Evolutionary conservation across 2,797 vertebrate genomes (phyloP).

Genomic region (Agapornis canus): DNA sequence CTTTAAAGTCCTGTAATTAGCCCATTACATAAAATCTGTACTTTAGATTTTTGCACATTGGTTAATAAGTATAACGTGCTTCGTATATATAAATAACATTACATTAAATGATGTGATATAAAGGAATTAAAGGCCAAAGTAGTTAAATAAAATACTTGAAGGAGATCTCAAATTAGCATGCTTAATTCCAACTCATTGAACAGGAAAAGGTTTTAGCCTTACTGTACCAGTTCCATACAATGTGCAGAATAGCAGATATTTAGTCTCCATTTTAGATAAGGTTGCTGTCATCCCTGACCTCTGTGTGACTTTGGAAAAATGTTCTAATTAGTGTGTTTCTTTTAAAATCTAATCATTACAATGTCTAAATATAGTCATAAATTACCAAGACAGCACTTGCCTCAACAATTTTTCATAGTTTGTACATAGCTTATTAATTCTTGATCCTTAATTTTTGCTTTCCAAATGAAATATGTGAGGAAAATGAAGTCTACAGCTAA

Average conservation of each 20-base stretch:
- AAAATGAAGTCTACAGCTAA: slow-evolving; percentile 44
- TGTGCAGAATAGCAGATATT: slow-evolving; percentile 23
- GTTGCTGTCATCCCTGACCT: slow-evolving; percentile 17
- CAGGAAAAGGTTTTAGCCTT: slow-evolving; percentile 88
- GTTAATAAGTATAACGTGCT: slow-evolving; percentile 83
- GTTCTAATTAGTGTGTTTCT: slow-evolving; percentile 50
- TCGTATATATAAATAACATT: slow-evolving; percentile 83
- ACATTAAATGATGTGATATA: slow-evolving; percentile 85
- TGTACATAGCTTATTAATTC: slow-evolving; percentile 24
- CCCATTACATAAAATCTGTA: slow-evolving; percentile 85
- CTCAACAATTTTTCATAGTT: slow-evolving; percentile 48
- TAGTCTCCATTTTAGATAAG: neutral
- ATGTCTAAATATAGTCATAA: slow-evolving; percentile 56
- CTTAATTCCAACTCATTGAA: slow-evolving; percentile 94
- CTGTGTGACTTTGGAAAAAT: slow-evolving; percentile 22
- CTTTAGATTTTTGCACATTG: slow-evolving; percentile 84
- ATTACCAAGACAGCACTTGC: slow-evolving; percentile 50
- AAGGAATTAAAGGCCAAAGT: slow-evolving; percentile 82
- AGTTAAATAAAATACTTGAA: slow-evolving; percentile 86
- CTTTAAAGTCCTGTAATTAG: slow-evolving; percentile 87
- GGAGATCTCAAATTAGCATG: slow-evolving; percentile 90
- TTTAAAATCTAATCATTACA: slow-evolving; percentile 51
- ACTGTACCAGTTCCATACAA: slow-evolving; percentile 83
- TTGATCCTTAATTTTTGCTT: slow-evolving; percentile 52
- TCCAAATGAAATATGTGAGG: slow-evolving; percentile 34